Evolutionary conservation across 1,140 invertebrate species (phyloP), one percentile per base, ranked within the genome.

Genomic region (Asbolus verrucosus): DNA sequence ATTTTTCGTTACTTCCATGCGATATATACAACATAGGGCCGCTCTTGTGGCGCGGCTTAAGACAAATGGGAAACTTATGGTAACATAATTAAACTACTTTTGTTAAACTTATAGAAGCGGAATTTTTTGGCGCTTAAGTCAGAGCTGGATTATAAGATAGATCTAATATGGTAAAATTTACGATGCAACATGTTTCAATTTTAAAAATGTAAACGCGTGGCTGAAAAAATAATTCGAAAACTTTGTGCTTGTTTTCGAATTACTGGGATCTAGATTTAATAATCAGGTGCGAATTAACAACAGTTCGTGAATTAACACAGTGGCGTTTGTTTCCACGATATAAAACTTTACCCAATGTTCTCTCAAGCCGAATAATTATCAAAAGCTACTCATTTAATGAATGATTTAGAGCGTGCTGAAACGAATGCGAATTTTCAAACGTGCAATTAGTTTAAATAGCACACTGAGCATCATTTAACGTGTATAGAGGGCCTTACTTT

Each of bases 341-440:
- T 9, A 19, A 11, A 54, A 54, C 8, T 27, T 54, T 24, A n/a
- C n/a, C 11, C 46, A 46, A 46, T 18, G 41, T 8, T 30, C 9
- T 8, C 27, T 8, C 41, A n/a, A n/a, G 14, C n/a, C 18, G 16
- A 46, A 14, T 54, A 54, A 54, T 54, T 54, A 54, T 54, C 46
- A 54, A 27, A 54, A 54, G 46, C 15, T 46, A 27, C n/a, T n/a
- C n/a, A n/a, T n/a, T n/a, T n/a, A n/a, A 27, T 27, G 24, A 27
- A 27, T n/a, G n/a, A n/a, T n/a, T n/a, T n/a, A 8, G 24, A 8
- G 24, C 24, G 24, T 54, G 6, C n/a, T 1, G 8, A 9, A 46
- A 46, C 14, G 15, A 19, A 16, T 46, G 18, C 19, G 21, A 27
- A 54, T 54, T 54, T 54, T 54, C 46, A 54, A 54, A 18, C 39